These are phyloP conservation scores for Mormoops blainvillei DNA, from an alignment of 2,113 vertebrate genomes.

Conservation along the genomic window DNA sequence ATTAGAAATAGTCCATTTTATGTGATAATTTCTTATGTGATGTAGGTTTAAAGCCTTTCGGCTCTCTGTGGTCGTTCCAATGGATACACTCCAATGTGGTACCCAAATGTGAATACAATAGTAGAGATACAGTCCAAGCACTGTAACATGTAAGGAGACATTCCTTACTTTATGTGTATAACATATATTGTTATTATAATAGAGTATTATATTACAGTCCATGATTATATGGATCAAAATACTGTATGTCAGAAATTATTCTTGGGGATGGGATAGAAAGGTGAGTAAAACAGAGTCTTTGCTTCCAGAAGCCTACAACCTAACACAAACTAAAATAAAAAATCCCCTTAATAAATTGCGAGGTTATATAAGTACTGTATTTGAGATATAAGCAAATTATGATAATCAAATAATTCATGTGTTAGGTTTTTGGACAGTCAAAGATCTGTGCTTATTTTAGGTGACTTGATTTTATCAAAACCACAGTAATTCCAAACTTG, in stretches of 20 bases:
- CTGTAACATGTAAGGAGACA: background rate
- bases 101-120: background rate
- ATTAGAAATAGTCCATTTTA: conserved; percentile 24
- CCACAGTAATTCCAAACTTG: background rate
- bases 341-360: background rate
- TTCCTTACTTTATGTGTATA: background rate
- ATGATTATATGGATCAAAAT: background rate
- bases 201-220: background rate
- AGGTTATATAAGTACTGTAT: background rate
- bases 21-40: background rate
- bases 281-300: background rate
- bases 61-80: background rate
- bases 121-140: background rate
- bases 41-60: background rate
- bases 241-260: background rate
- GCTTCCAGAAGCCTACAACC: background rate
- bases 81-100: background rate
- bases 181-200: background rate
- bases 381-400: background rate
- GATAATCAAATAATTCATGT: background rate
- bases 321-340: background rate
- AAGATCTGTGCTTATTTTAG: background rate
- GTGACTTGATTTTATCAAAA: background rate
- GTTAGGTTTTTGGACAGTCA: background rate
- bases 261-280: background rate